These are phyloP conservation scores for Oryzias celebensis DNA, from an alignment of 2,113 vertebrate species.

Conservation along the genomic window DNA sequence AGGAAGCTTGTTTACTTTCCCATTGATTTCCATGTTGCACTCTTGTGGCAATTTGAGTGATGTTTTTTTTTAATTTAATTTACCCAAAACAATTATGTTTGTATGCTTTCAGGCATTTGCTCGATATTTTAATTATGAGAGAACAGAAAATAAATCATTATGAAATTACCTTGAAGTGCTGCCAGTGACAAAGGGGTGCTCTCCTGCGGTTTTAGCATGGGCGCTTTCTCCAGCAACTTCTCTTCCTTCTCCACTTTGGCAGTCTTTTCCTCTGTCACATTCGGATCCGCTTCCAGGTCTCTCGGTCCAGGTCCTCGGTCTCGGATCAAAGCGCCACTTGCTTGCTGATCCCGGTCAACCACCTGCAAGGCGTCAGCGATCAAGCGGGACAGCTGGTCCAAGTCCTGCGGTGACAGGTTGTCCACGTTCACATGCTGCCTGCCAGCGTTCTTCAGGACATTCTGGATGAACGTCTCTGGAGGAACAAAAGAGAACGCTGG, in stretches of 20 bases:
- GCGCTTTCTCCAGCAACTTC: constrained; percentile 2
- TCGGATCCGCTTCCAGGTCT: constrained; percentile 48
- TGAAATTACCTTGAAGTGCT: constrained; percentile 50
- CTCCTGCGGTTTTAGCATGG: constrained; percentile 40
- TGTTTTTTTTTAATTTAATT: constrained; percentile 5
- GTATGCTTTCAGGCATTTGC: constrained; percentile 2
- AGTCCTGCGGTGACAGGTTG: constrained; percentile 72
- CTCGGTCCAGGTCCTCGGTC: constrained; percentile 36
- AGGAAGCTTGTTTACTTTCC: constrained; percentile 18
- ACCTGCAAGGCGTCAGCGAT: constrained; percentile 78
- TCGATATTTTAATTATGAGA: constrained; percentile 25
- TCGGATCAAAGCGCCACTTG: neutral
- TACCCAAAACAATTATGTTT: constrained; percentile 2
- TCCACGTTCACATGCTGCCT: constrained; percentile 78
- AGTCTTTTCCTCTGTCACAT: constrained; percentile 1
- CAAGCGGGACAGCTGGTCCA: constrained; percentile 78
- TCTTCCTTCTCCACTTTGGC: constrained; percentile 14
- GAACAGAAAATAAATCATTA: constrained; percentile 18
- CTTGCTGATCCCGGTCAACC: constrained; percentile 50
- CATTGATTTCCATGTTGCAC: constrained; percentile 31
- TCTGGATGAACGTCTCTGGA: constrained; percentile 83
- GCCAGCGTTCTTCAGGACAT: constrained; percentile 80
- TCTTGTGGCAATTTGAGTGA: neutral
- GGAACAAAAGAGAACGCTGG: neutral
- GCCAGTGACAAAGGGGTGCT: neutral